Evolutionary conservation across 2,888 invertebrate species (phyloP).

Genomic region (Cinara cedri): DNA sequence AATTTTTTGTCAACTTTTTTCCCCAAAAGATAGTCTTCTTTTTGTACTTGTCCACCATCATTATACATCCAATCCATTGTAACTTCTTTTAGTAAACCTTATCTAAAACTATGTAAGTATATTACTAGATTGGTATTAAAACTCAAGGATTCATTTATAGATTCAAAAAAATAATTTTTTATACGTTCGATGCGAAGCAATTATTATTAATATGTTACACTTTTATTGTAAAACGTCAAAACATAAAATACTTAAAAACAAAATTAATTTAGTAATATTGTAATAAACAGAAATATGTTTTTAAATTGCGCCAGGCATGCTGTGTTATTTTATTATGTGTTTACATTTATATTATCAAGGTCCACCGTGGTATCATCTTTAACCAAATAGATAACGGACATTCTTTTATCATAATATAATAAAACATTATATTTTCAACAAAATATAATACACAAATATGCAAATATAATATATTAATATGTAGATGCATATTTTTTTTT

Average conservation of each 20-base stretch:
- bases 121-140: too few species aligned
- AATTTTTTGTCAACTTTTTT: slow-evolving; percentile 35
- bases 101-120: not conserved
- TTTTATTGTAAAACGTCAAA: not conserved
- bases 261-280: not conserved
- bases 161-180: too few species aligned
- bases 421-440: too few species aligned
- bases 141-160: too few species aligned
- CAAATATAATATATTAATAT: too few species aligned
- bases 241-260: not conserved
- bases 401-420: not conserved
- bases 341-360: not conserved
- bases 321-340: slow-evolving; percentile 6
- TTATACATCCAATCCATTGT: slow-evolving; percentile 62
- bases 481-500: too few species aligned
- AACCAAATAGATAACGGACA: slow-evolving; percentile 7
- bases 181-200: too few species aligned
- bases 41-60: slow-evolving; percentile 33
- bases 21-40: slow-evolving; percentile 49
- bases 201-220: not conserved
- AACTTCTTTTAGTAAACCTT: not conserved
- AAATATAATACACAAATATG: too few species aligned
- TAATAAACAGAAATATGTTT: not conserved
- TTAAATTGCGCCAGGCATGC: not conserved
- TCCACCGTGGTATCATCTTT: too few species aligned